phyloP scores from a whole-genome alignment of 2,888 invertebrate genomes.

The Acanthosepion lycidas region DNA sequence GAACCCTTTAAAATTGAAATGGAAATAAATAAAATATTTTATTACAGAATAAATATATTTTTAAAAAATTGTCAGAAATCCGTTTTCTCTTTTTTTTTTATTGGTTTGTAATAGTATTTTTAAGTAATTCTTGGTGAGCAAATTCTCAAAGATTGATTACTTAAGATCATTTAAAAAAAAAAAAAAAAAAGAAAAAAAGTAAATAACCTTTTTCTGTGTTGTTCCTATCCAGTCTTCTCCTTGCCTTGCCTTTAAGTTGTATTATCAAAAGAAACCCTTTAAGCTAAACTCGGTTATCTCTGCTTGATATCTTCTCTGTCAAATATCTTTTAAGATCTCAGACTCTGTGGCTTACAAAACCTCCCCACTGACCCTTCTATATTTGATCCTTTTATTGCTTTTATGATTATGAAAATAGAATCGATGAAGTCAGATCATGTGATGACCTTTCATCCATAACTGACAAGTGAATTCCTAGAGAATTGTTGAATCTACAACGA shows the following conservation, averaged over 20 bases:
- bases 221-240: too few relatives aligned
- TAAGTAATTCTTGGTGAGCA: too few relatives aligned
- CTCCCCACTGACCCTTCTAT: neutral
- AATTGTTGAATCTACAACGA: constrained; percentile 33
- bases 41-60: too few relatives aligned
- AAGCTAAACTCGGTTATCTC: neutral
- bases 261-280: constrained; percentile 15
- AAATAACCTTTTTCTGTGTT: too few relatives aligned
- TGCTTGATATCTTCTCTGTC: neutral
- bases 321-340: constrained; percentile 20
- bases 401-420: neutral
- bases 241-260: neutral
- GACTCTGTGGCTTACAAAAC: neutral
- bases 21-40: too few relatives aligned
- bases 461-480: neutral
- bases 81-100: too few relatives aligned
- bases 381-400: constrained; percentile 8
- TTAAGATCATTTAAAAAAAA: too few relatives aligned
- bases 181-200: too few relatives aligned
- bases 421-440: neutral
- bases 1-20: too few relatives aligned
- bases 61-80: too few relatives aligned
- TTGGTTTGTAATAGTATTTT: too few relatives aligned
- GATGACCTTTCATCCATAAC: neutral
- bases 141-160: too few relatives aligned